Evolutionary conservation across 2,888 invertebrate genomes (phyloP).

Genomic region (Punctoribates punctum): DNA sequence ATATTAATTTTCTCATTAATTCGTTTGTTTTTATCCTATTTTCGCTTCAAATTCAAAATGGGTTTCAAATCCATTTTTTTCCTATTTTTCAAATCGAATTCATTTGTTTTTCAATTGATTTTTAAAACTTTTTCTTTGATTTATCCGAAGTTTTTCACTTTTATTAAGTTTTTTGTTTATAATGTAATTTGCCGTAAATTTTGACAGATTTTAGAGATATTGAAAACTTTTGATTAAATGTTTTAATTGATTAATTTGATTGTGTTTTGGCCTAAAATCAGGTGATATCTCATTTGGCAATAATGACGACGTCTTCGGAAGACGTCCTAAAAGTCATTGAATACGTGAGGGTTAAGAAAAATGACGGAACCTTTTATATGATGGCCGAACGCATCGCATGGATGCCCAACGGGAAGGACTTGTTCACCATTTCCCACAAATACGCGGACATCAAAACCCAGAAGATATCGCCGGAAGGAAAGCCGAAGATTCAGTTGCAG

Average conservation of each 20-base stretch:
- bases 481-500: slow-evolving; percentile 96
- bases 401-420: slow-evolving; percentile 87
- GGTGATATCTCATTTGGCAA: no score
- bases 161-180: no score
- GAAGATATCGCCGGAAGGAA: slow-evolving; percentile 90
- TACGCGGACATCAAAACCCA: slow-evolving; percentile 96
- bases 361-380: slow-evolving; percentile 88
- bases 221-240: no score
- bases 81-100: not conserved
- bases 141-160: not conserved
- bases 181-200: not conserved
- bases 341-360: slow-evolving; percentile 90
- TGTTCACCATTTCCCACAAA: slow-evolving; percentile 84
- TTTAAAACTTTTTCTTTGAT: not conserved
- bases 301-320: slow-evolving; percentile 70
- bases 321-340: slow-evolving; percentile 89
- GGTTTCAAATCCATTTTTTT: not conserved
- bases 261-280: not conserved
- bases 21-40: not conserved
- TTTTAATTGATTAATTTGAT: no score
- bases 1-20: not conserved
- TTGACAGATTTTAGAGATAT: no score
- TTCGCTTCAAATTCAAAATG: not conserved
- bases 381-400: slow-evolving; percentile 94
- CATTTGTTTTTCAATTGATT: not conserved